Evolutionary conservation across 30 jellyfish, hydroid and myxozoan genomes (phyloP).

Genomic region (Pelagia noctiluca): DNA sequence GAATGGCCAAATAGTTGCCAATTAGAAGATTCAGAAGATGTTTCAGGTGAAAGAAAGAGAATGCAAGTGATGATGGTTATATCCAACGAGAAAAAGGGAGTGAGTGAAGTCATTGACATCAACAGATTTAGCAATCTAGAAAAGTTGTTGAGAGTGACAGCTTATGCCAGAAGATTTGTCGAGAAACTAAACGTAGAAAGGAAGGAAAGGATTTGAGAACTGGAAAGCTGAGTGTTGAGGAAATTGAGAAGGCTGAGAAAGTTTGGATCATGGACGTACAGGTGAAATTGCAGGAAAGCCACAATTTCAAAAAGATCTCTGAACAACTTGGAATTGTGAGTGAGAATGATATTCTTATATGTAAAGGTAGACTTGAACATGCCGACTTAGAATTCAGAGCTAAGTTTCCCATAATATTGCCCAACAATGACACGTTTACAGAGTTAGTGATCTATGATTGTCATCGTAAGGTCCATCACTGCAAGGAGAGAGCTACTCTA

Average conservation of each 20-base stretch:
- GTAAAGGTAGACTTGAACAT: constrained; percentile 43
- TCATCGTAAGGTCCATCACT: constrained; percentile 45
- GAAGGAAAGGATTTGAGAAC: neutral
- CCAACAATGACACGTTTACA: constrained; percentile 32
- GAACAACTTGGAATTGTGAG: constrained; percentile 20
- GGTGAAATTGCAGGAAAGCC: neutral
- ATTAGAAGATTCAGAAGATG: constrained; percentile 28
- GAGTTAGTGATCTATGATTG: constrained; percentile 40
- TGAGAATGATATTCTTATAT: constrained; percentile 1
- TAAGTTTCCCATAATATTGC: constrained; percentile 58
- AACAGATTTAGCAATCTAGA: constrained; percentile 29
- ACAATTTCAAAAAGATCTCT: neutral
- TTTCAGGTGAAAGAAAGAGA: constrained; percentile 49
- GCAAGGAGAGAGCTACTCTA: constrained; percentile 36
- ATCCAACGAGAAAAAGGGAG: constrained; percentile 7
- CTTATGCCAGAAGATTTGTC: constrained; percentile 33
- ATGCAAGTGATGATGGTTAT: constrained; percentile 10
- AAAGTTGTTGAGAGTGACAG: constrained; percentile 43
- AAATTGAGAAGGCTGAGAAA: constrained; percentile 38
- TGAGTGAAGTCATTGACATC: constrained; percentile 39
- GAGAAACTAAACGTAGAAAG: constrained; percentile 18
- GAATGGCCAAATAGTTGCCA: constrained; percentile 46
- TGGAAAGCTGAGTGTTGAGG: constrained; percentile 13
- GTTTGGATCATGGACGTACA: constrained; percentile 55
- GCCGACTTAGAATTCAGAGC: constrained; percentile 33